Evolutionary conservation across 2,888 invertebrate species (phyloP).

Genomic region (Melangyna quadrimaculata): DNA sequence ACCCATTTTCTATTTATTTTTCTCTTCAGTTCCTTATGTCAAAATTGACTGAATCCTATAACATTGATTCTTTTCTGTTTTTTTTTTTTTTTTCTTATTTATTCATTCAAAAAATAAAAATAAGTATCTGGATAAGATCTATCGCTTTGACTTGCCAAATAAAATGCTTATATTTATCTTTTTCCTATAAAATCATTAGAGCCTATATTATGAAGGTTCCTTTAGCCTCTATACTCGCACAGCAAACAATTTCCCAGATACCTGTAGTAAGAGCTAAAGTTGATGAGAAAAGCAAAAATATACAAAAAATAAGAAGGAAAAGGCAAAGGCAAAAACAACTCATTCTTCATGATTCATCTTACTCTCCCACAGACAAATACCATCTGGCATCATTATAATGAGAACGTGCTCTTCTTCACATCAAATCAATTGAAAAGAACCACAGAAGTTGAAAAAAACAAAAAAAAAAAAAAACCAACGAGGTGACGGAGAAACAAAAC

Average conservation of each 20-base stretch:
- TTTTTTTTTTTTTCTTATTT: not conserved
- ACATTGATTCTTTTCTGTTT: not conserved
- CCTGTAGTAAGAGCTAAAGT: slow-evolving; percentile 8
- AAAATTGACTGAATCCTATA: not conserved
- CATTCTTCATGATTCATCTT: slow-evolving; percentile 39
- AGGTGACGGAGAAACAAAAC: slow-evolving; percentile 12
- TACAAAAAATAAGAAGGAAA: not conserved
- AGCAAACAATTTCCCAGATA: not conserved
- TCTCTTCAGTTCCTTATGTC: not conserved
- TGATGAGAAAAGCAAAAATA: not conserved
- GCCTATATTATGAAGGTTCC: not conserved
- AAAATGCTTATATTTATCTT: not conserved
- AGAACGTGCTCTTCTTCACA: slow-evolving; percentile 38
- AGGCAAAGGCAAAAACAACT: not conserved
- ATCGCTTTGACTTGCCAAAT: slow-evolving; percentile 6
- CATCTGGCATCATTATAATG: slow-evolving; percentile 35
- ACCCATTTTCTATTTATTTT: not conserved
- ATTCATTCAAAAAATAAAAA: not conserved
- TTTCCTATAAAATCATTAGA: slow-evolving; percentile 1
- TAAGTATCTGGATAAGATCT: not conserved
- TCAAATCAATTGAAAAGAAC: slow-evolving; percentile 37
- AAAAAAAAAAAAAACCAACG: no score
- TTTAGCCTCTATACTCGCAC: not conserved
- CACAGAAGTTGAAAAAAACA: slow-evolving; percentile 15
- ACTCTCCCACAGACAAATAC: slow-evolving; percentile 19